A percentile compares a stretch with the other conserved stretches of the same genome.
Conservation (phyloP, 1,140 invertebrate genomes). For the Lineus longissimus region DNA sequence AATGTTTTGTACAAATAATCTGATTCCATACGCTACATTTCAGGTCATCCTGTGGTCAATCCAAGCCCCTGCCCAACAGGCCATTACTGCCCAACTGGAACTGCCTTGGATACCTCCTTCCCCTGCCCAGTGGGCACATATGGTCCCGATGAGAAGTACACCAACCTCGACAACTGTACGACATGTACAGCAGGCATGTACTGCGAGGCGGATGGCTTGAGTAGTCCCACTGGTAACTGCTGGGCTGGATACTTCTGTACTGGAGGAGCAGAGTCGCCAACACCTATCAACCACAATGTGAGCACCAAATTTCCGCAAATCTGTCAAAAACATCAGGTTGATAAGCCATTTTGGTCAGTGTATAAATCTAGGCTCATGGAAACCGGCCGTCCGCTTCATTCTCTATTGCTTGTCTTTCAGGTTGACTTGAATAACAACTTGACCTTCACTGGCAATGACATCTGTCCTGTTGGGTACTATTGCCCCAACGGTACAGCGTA, state of each 20-base stretch:
- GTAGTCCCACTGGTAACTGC: constrained; percentile 35
- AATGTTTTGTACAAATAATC: no score
- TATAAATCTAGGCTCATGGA: no score
- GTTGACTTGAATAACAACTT: constrained; percentile 32
- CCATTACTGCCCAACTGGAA: constrained; percentile 40
- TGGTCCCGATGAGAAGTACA: constrained; percentile 32
- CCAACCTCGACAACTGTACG: constrained; percentile 31
- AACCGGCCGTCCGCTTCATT: no score
- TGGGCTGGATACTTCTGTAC: constrained; percentile 45
- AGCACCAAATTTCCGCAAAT: neutral
- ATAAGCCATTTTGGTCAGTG: no score
- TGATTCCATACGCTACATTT: neutral
- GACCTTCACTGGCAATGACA: constrained; percentile 44
- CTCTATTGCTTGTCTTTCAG: constrained; percentile 26
- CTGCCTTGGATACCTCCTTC: constrained; percentile 26
- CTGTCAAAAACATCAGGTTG: neutral
- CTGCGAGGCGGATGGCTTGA: constrained; percentile 37
- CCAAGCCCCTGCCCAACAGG: constrained; percentile 43
- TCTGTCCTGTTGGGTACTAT: constrained; percentile 46
- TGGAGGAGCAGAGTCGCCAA: constrained; percentile 30
- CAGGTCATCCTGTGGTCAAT: constrained; percentile 34
- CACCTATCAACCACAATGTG: constrained; percentile 38
- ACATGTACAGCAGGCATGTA: constrained; percentile 41
- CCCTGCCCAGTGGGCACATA: constrained; percentile 44
- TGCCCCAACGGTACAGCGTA: constrained; percentile 43